Percentiles rank a stretch among this genome's conserved stretches.
phyloP scores from a whole-genome alignment of 1,140 invertebrate genomes.

The Drosophila sproati region DNA sequence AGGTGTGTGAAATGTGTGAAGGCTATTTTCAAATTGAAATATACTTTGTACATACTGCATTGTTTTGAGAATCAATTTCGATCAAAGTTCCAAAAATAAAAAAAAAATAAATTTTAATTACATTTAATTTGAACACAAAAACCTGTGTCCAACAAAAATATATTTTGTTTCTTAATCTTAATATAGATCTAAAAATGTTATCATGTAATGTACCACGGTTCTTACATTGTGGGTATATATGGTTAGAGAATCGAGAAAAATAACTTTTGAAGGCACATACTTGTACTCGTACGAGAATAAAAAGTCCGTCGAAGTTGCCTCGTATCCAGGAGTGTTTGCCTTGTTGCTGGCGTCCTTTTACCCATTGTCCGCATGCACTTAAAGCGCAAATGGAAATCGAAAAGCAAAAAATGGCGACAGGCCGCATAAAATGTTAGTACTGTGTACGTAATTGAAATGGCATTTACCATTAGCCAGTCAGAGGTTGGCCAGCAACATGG shows the following conservation, averaged over 20 bases:
- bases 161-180: too few species aligned
- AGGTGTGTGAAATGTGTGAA: too few species aligned
- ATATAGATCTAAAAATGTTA: too few species aligned
- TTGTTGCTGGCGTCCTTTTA: slow-evolving; percentile 34
- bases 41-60: too few species aligned
- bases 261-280: background rate
- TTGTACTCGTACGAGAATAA: background rate
- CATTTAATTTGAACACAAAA: too few species aligned
- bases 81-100: too few species aligned
- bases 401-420: slow-evolving; percentile 61
- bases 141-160: too few species aligned
- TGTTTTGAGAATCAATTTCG: too few species aligned
- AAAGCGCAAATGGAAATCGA: slow-evolving; percentile 76
- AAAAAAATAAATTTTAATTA: too few species aligned
- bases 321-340: slow-evolving; percentile 4
- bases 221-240: background rate
- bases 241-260: background rate
- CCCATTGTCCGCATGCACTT: slow-evolving; percentile 75
- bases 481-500: slow-evolving; percentile 24
- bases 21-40: too few species aligned
- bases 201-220: too few species aligned
- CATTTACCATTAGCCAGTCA: slow-evolving; percentile 73
- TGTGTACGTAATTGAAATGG: slow-evolving; percentile 79
- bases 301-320: slow-evolving; percentile 2
- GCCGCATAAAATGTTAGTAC: slow-evolving; percentile 78